A percentile compares a stretch with the other conserved stretches of the same genome.
Conservation (phyloP, 2,888 invertebrate genomes). For the Polyploca ridens region DNA sequence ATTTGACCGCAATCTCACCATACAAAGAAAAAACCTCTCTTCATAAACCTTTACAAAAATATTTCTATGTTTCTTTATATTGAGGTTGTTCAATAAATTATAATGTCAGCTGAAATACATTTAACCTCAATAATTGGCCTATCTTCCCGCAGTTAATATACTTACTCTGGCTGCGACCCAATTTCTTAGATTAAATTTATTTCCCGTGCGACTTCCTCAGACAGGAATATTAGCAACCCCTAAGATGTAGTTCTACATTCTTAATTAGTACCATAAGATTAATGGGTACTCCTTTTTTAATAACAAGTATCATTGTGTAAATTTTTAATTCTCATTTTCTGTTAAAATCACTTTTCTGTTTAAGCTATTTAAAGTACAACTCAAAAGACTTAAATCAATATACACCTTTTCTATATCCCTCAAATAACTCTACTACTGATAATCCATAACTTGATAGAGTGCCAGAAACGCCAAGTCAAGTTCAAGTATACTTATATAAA, state of each 20-base stretch:
- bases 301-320: neutral
- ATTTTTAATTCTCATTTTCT: too few relatives aligned
- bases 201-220: slow-evolving; percentile 47
- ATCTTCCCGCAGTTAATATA: slow-evolving; percentile 47
- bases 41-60: too few relatives aligned
- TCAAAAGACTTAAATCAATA: too few relatives aligned
- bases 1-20: too few relatives aligned
- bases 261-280: slow-evolving; percentile 10
- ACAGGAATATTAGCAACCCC: slow-evolving; percentile 45
- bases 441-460: neutral
- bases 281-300: neutral
- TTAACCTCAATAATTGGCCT: slow-evolving; percentile 52
- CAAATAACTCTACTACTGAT: neutral
- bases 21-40: too few relatives aligned
- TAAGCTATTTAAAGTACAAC: too few relatives aligned
- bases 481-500: slow-evolving; percentile 32
- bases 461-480: neutral
- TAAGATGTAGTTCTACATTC: slow-evolving; percentile 33
- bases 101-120: slow-evolving; percentile 30
- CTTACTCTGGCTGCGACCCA: slow-evolving; percentile 57
- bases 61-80: neutral
- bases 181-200: slow-evolving; percentile 72
- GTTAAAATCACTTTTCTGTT: too few relatives aligned
- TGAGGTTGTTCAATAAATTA: neutral
- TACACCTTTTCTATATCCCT: too few relatives aligned